These are phyloP conservation scores for Eonycteris spelaea DNA, from an alignment of 2,113 vertebrate species.

Conservation along the genomic window DNA sequence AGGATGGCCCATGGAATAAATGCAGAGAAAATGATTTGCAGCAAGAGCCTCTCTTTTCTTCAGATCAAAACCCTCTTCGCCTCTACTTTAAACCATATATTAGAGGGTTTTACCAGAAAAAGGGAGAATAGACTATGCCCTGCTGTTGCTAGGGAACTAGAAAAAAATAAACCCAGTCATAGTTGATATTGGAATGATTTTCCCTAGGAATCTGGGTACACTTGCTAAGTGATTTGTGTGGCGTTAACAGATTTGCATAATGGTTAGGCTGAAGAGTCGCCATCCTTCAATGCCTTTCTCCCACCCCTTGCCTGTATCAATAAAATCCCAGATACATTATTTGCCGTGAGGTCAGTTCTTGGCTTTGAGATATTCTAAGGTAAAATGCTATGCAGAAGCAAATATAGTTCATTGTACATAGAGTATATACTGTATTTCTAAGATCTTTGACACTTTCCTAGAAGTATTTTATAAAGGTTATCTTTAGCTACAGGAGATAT, in stretches of 20 bases:
- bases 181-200: background rate
- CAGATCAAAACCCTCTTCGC: background rate
- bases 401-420: background rate
- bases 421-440: background rate
- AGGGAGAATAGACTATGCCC: background rate
- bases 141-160: constrained; percentile 67
- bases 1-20: background rate
- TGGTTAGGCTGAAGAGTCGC: background rate
- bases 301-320: background rate
- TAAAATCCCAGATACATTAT: background rate
- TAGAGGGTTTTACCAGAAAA: background rate
- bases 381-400: background rate
- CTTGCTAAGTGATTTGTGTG: background rate
- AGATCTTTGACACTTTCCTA: background rate
- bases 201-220: background rate
- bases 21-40: background rate
- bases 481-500: background rate
- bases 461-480: background rate
- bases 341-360: background rate
- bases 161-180: background rate
- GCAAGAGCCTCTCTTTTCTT: background rate
- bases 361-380: background rate
- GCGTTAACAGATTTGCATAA: background rate
- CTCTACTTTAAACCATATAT: background rate
- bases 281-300: background rate